Percentiles rank a stretch among this genome's conserved stretches.
phyloP scores from a whole-genome alignment of 2,797 vertebrate genomes.

The Cichlasoma orientale region DNA sequence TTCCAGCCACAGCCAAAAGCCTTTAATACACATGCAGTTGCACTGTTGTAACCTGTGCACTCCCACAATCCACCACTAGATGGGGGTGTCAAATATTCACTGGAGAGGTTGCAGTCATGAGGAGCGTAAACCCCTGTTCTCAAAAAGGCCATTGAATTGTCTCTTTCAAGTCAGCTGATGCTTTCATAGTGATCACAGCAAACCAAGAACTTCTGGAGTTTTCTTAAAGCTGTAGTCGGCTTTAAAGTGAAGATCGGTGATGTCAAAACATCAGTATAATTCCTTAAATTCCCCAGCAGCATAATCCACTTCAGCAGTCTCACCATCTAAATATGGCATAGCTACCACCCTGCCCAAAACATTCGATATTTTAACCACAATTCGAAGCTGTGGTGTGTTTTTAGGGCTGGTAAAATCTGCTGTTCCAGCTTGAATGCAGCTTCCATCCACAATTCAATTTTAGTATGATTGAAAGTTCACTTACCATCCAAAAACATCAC shows the following conservation, averaged over 20 bases:
- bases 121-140: background rate
- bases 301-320: background rate
- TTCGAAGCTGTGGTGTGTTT: background rate
- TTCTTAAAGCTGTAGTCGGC: background rate
- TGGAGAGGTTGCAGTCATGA: background rate
- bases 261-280: background rate
- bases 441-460: background rate
- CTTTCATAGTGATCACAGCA: background rate
- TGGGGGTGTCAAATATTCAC: conserved; percentile 49
- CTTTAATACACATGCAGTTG: background rate
- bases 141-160: background rate
- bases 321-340: background rate
- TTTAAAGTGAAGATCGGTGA: background rate
- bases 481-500: conserved; percentile 11
- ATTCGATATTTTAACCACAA: background rate
- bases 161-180: background rate
- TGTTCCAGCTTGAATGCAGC: background rate
- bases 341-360: background rate
- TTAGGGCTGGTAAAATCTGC: background rate
- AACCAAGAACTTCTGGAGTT: background rate
- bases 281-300: background rate
- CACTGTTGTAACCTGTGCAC: background rate
- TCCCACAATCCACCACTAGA: conserved; percentile 59
- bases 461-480: conserved; percentile 2
- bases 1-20: background rate